Conservation (phyloP, 2,888 invertebrate genomes). For the Erebia epiphron region DNA sequence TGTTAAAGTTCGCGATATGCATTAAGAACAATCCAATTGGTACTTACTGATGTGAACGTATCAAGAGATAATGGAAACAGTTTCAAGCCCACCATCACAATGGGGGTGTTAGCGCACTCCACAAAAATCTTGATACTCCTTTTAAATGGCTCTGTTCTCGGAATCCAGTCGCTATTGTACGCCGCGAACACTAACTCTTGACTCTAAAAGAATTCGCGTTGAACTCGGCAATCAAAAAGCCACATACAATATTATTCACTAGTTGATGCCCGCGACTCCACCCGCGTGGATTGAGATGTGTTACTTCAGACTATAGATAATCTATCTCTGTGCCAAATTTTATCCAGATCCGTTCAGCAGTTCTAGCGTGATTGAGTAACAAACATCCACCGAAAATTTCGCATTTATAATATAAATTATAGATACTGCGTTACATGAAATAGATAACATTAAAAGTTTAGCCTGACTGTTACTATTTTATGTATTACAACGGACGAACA, state of each 20-base stretch:
- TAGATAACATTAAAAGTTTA: too few relatives aligned
- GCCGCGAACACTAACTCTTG: slow-evolving; percentile 56
- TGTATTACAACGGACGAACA: too few relatives aligned
- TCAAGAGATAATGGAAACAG: slow-evolving; percentile 62
- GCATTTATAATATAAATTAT: too few relatives aligned
- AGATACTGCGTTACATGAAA: too few relatives aligned
- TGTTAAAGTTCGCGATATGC: not conserved
- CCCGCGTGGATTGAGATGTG: too few relatives aligned
- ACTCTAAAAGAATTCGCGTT: slow-evolving; percentile 52
- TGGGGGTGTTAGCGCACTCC: slow-evolving; percentile 54
- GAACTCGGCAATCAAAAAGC: slow-evolving; percentile 22
- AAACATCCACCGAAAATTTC: too few relatives aligned
- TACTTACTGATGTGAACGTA: slow-evolving; percentile 58
- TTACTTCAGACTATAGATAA: too few relatives aligned
- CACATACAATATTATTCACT: not conserved
- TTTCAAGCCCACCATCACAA: slow-evolving; percentile 56
- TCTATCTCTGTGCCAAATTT: too few relatives aligned
- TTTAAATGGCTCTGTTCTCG: slow-evolving; percentile 56
- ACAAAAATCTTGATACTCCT: slow-evolving; percentile 55
- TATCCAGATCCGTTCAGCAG: too few relatives aligned
- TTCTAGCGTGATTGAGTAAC: too few relatives aligned
- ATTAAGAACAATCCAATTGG: not conserved
- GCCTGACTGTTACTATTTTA: too few relatives aligned
- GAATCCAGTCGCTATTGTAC: slow-evolving; percentile 62
- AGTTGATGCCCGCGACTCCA: too few relatives aligned